These are phyloP conservation scores for Phoenoteleia sp. DNA, from an alignment of 2,888 invertebrate genomes.

Conservation along the genomic window DNA sequence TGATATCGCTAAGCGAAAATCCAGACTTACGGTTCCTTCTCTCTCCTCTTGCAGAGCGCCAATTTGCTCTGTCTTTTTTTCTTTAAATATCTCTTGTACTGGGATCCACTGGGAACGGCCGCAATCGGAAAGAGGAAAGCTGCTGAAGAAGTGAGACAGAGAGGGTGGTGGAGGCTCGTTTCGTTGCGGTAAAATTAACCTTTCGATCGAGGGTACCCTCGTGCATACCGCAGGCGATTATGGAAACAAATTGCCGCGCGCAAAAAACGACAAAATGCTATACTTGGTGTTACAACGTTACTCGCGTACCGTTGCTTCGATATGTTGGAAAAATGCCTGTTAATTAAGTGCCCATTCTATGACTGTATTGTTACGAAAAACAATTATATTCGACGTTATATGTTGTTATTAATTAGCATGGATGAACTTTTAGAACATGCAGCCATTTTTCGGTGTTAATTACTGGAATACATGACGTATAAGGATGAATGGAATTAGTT, in stretches of 20 bases:
- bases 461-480: constrained; percentile 1
- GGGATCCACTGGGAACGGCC: constrained; percentile 70
- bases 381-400: constrained; percentile 16
- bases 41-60: constrained; percentile 1
- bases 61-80: constrained; percentile 23
- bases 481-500: background rate
- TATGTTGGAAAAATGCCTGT: constrained; percentile 42
- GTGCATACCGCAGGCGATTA: constrained; percentile 76
- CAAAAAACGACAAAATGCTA: constrained; percentile 39
- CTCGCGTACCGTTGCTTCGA: background rate
- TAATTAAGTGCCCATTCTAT: constrained; percentile 35
- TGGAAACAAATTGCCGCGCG: constrained; percentile 72
- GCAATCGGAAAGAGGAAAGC: constrained; percentile 50
- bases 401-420: constrained; percentile 39
- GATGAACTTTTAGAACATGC: background rate
- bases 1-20: constrained; percentile 80
- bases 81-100: constrained; percentile 74
- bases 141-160: constrained; percentile 20
- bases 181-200: constrained; percentile 80
- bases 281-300: constrained; percentile 41
- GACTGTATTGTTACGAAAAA: constrained; percentile 20
- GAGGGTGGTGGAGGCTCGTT: constrained; percentile 64
- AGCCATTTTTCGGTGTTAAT: background rate
- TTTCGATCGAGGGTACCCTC: constrained; percentile 78
- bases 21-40: constrained; percentile 76